phyloP scores from a whole-genome alignment of 1,140 invertebrate genomes.

The Belonocnema kinseyi region DNA sequence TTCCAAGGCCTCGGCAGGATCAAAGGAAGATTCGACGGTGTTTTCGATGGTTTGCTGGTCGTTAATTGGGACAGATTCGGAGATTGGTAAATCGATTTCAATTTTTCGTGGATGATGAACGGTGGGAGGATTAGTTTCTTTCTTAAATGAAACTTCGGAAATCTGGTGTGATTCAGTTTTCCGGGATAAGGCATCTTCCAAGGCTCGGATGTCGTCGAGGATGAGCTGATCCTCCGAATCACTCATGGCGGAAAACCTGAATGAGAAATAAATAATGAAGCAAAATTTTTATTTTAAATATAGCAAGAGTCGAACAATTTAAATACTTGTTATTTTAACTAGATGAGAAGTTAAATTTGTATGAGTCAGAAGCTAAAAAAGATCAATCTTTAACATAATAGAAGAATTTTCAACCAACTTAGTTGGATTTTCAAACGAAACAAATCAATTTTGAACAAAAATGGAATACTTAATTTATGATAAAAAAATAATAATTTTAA shows the following conservation, averaged over 20 bases:
- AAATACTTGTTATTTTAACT: no score
- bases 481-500: no score
- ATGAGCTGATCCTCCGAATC: conserved; percentile 61
- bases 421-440: no score
- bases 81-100: conserved; percentile 3
- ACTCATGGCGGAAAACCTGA: conserved; percentile 50
- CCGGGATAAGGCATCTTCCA: conserved; percentile 56
- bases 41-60: background rate
- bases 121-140: background rate
- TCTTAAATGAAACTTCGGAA: conserved; percentile 35
- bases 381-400: no score
- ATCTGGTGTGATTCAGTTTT: background rate
- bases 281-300: background rate
- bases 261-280: background rate
- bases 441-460: no score
- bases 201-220: conserved; percentile 62
- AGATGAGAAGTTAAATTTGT: no score
- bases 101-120: background rate
- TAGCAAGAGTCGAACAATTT: background rate
- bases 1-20: conserved; percentile 42
- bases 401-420: no score
- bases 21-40: background rate
- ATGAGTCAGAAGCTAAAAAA: no score
- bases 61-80: background rate
- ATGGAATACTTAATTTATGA: no score